Evolutionary conservation across 2,113 vertebrate species (phyloP).

Genomic region (Percopsis transmontana): DNA sequence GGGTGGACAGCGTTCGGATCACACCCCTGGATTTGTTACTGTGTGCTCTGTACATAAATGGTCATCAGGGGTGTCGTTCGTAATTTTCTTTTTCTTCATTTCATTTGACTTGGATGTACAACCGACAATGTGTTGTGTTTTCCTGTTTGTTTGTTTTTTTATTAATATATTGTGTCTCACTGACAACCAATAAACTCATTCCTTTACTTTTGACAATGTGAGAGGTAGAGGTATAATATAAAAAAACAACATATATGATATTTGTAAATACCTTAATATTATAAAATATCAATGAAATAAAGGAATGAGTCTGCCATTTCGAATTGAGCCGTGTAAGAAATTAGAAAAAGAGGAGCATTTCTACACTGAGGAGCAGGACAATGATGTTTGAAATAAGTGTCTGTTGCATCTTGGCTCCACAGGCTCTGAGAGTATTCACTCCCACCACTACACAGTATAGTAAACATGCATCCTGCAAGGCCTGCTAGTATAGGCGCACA

Average conservation of each 20-base stretch:
- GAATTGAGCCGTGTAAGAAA: background rate
- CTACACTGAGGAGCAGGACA: background rate
- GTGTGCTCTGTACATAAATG: slow-evolving; percentile 7
- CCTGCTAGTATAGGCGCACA: slow-evolving; percentile 35
- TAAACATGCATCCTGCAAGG: slow-evolving; percentile 41
- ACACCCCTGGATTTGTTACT: slow-evolving; percentile 38
- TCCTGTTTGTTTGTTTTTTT: background rate
- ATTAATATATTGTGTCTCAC: background rate
- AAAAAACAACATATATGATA: background rate
- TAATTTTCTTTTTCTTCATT: slow-evolving; percentile 18
- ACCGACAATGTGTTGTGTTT: background rate
- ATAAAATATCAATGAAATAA: background rate
- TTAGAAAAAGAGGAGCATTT: background rate
- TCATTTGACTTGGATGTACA: background rate
- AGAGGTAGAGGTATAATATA: background rate
- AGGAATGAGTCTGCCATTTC: background rate
- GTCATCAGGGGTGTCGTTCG: background rate
- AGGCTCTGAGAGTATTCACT: slow-evolving; percentile 52
- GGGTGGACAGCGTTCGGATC: slow-evolving; percentile 49
- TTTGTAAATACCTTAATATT: background rate
- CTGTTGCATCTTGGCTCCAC: slow-evolving; percentile 41
- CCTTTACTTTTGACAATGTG: background rate
- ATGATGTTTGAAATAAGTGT: slow-evolving; percentile 11
- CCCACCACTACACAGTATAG: slow-evolving; percentile 49
- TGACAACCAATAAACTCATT: background rate